Percentiles rank a stretch among this genome's conserved stretches.
Evolutionary conservation across 2,113 vertebrate genomes (phyloP).

Genomic region (Paedocypris sp.): DNA sequence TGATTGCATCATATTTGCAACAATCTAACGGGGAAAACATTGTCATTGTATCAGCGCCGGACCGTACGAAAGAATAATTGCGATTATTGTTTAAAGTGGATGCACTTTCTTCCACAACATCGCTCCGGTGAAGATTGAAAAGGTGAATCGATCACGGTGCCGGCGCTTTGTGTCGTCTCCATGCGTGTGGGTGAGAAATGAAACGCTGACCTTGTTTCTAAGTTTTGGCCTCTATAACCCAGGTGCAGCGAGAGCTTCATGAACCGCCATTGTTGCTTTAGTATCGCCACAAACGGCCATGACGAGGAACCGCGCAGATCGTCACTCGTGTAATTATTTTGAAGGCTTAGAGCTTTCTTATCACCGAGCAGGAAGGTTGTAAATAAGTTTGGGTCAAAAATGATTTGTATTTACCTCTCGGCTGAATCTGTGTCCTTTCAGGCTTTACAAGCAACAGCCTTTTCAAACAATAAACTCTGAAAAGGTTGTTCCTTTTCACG

Average conservation of each 20-base stretch:
- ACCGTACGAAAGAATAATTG: too few species aligned
- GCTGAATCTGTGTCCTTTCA: background rate
- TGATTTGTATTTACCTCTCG: constrained; percentile 14
- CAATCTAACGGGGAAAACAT: too few species aligned
- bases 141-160: background rate
- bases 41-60: too few species aligned
- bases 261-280: background rate
- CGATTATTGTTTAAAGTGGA: too few species aligned
- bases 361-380: constrained; percentile 3
- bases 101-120: background rate
- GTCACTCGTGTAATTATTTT: constrained; percentile 25
- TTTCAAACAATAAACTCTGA: background rate
- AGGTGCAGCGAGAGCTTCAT: background rate
- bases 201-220: constrained; percentile 13
- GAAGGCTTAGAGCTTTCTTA: constrained; percentile 28
- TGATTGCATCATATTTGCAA: too few species aligned
- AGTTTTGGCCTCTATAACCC: background rate
- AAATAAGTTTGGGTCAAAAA: constrained; percentile 10
- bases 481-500: constrained; percentile 10
- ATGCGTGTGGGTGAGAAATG: background rate
- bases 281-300: constrained; percentile 6
- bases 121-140: too few species aligned
- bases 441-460: background rate
- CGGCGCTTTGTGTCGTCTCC: background rate
- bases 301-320: constrained; percentile 2